Base-by-base conservation (phyloP, 2,797 vertebrate species). In the Kryptolebias ocellatus region DNA sequence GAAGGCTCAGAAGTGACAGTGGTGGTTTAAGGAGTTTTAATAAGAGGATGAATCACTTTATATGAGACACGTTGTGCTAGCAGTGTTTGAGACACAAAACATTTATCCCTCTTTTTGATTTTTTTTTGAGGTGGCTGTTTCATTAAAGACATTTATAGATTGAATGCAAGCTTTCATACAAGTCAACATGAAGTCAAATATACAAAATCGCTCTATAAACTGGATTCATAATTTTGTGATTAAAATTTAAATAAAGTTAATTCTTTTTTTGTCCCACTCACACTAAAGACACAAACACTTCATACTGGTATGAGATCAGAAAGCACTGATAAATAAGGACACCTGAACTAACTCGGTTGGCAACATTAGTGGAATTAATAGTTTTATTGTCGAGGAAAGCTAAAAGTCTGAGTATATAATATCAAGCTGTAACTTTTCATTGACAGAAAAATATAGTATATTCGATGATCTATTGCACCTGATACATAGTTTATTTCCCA, bases 21-120 rank as follows among this genome's bases (percentile, higher is more conserved):
- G 18, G 20, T 50, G 53, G 27, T 74, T 59, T 16, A 56, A 29
- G 27, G 14, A 51, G 56, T 65, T 77, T 60, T 53, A 46, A 46
- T 20, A 61, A 60, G 50, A 59, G 57, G 44, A 84, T 70, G n/a
- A 44, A 67, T 56, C 44, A 4, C 12, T 64, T 72, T 67, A 81
- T 47, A 63, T 14, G 60, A 49, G 45, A 31, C 44, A 67, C 46
- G 20, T 74, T 47, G 16, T 42, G 20, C 37, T 60, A 42, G 34
- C 5, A 46, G 27, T 18, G 28, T 65, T 64, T 64, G 2, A 11
- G 47, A 65, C 29, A 56, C 71, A 58, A 12, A 63, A 18, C 15
- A 17, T 50, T 58, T 59, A 53, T 62, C 8, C 52, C 10, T 27
- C 50, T 12, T 20, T 45, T 5, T 5, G 27, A n/a, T 50, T 65